Base-by-base conservation (phyloP, 2,888 invertebrate species). In the Steinernema hermaphroditum region DNA sequence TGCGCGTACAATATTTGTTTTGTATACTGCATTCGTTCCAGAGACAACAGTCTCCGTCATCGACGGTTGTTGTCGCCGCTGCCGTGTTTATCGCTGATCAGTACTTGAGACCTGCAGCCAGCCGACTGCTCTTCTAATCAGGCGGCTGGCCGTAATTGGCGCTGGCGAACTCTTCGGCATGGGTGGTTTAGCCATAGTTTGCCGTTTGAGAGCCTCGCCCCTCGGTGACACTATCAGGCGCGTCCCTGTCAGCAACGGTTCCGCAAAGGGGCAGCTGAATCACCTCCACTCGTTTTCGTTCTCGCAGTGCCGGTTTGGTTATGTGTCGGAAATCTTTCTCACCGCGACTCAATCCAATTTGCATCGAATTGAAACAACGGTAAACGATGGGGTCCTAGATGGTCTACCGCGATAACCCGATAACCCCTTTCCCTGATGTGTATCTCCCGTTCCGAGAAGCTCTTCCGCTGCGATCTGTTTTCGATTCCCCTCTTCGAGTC, bases 1-100 rank as follows among this genome's bases (percentile, higher is more conserved):
- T 62, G 62, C 62, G 62, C 62, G 62, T 62, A 62, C 32, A 62
- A 62, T 62, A 62, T 62, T 62, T 62, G 62, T 62, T 62, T 62
- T 62, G 62, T 62, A 62, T 62, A 62, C 62, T 62, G 62, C 62
- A 62, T 62, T 62, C 62, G 62, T 62, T 62, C 62, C 62, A 62
- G 62, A 62, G 62, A 62, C 62, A 62, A 62, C 62, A 62, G 62
- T 62, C 62, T 62, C 29, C 32, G 62, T 32, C 62, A 32, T 32
- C 29, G 22, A 14, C 34, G 62, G 2, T 62, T 62, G 62, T 62
- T 62, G 62, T 62, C 62, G 32, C 2, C 27, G 34, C 62, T 29
- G 16, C 27, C 62, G 62, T 34, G 62, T 29, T 34, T 62, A 27
- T 62, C 62, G 62, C 12, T 62, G 62, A 62, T 62, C 62, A 32